A percentile compares a stretch with the other conserved stretches of the same genome.
Evolutionary conservation across 2,888 invertebrate species (phyloP).

Genomic region (Himalopsyche anomala): DNA sequence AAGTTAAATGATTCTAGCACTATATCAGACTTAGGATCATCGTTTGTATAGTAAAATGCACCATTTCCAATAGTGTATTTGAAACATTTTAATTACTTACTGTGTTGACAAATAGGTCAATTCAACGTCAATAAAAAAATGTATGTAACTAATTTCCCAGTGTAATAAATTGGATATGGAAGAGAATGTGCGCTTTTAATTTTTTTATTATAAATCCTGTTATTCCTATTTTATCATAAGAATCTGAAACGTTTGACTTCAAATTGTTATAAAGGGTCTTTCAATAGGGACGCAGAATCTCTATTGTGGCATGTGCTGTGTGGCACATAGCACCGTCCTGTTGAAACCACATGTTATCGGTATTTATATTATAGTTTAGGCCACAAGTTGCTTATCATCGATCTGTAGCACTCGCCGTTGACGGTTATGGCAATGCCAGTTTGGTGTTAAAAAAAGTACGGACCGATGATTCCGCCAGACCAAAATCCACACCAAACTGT

Average conservation of each 20-base stretch:
- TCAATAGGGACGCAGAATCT: too few species aligned
- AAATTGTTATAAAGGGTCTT: too few species aligned
- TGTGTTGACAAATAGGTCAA: slow-evolving; percentile 45
- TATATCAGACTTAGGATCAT: slow-evolving; percentile 51
- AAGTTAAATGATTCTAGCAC: slow-evolving; percentile 50
- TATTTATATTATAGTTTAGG: too few species aligned
- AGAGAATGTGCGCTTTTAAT: slow-evolving; percentile 44
- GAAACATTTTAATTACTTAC: slow-evolving; percentile 52
- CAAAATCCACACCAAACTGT: slow-evolving; percentile 42
- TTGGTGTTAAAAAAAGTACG: slow-evolving; percentile 46
- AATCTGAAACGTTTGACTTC: too few species aligned
- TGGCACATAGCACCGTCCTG: too few species aligned
- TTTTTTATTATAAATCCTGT: background rate
- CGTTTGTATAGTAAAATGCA: slow-evolving; percentile 53
- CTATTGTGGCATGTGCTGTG: too few species aligned
- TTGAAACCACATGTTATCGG: too few species aligned
- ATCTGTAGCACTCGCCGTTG: too few species aligned
- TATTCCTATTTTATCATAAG: background rate
- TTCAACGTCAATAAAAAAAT: slow-evolving; percentile 44
- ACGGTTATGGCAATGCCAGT: background rate
- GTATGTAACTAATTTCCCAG: slow-evolving; percentile 62
- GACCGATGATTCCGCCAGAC: slow-evolving; percentile 53
- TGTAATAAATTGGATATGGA: slow-evolving; percentile 64
- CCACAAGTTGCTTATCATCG: too few species aligned
- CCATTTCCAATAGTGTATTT: slow-evolving; percentile 57